phyloP scores from a whole-genome alignment of 2,797 vertebrate species.

The Anniella stebbinsi region DNA sequence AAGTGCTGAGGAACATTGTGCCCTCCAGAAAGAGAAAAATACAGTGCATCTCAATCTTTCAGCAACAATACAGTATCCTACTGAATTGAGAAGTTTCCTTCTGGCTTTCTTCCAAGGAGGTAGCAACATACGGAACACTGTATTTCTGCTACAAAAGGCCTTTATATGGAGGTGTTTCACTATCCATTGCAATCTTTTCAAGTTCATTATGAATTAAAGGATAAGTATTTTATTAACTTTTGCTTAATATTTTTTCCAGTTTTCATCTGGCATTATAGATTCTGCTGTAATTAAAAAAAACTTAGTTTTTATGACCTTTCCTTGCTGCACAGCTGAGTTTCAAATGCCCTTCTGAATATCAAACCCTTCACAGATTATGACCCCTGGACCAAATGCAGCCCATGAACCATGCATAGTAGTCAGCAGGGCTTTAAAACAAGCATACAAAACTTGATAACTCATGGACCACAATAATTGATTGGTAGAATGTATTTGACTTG shows the following conservation, averaged over 20 bases:
- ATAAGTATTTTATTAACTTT: neutral
- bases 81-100: neutral
- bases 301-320: neutral
- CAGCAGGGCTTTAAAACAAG: neutral
- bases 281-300: neutral
- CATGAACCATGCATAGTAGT: neutral
- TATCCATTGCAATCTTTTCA: neutral
- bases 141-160: neutral
- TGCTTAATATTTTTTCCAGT: neutral
- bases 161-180: neutral
- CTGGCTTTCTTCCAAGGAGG: neutral
- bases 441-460: neutral
- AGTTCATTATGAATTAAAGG: neutral
- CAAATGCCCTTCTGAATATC: neutral
- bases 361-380: neutral
- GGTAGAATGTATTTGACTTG: neutral
- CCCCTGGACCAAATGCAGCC: neutral
- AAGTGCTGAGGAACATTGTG: fast-evolving
- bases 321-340: neutral
- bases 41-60: constrained; percentile 24
- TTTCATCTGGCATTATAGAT: neutral
- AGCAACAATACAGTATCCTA: neutral
- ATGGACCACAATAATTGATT: neutral
- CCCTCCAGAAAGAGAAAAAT: constrained; percentile 34
- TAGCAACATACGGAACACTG: neutral